A percentile compares a stretch with the other conserved stretches of the same genome.
Evolutionary conservation across 1,140 invertebrate genomes (phyloP).

Genomic region (Lasioglossum albipes): DNA sequence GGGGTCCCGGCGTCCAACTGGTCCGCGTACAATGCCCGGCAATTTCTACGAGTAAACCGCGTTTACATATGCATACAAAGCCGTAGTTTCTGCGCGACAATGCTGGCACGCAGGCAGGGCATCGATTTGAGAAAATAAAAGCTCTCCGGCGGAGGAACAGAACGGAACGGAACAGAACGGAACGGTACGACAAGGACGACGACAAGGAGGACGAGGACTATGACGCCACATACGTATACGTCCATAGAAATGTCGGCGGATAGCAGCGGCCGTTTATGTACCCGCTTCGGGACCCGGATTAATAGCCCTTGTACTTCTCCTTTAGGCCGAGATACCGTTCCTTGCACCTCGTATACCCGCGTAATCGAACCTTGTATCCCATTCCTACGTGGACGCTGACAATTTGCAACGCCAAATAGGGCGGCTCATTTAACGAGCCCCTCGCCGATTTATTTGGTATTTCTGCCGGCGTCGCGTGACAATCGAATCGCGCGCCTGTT

Average conservation of each 20-base stretch:
- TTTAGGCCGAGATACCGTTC: constrained; percentile 44
- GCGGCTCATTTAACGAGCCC: constrained; percentile 37
- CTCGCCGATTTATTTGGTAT: constrained; percentile 39
- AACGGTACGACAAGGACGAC: background rate
- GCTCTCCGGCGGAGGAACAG: constrained; percentile 34
- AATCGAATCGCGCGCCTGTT: constrained; percentile 16
- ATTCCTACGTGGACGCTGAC: constrained; percentile 41
- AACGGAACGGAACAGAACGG: background rate
- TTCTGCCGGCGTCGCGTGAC: constrained; percentile 18
- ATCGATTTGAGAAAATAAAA: constrained; percentile 71
- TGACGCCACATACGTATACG: constrained; percentile 37
- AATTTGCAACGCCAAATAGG: constrained; percentile 57
- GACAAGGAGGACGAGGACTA: constrained; percentile 35
- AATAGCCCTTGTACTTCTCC: constrained; percentile 52
- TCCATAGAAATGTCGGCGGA: constrained; percentile 69
- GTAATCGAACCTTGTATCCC: constrained; percentile 50
- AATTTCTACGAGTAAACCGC: constrained; percentile 70
- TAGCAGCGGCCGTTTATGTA: constrained; percentile 52
- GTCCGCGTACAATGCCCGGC: constrained; percentile 63
- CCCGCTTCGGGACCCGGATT: constrained; percentile 47
- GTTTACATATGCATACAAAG: constrained; percentile 75
- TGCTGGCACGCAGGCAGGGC: constrained; percentile 52
- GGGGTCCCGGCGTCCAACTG: constrained; percentile 18
- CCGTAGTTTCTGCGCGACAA: constrained; percentile 65
- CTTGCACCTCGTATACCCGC: constrained; percentile 39